Conservation (phyloP, 2,113 vertebrate species). For the Ciconia maguari region DNA sequence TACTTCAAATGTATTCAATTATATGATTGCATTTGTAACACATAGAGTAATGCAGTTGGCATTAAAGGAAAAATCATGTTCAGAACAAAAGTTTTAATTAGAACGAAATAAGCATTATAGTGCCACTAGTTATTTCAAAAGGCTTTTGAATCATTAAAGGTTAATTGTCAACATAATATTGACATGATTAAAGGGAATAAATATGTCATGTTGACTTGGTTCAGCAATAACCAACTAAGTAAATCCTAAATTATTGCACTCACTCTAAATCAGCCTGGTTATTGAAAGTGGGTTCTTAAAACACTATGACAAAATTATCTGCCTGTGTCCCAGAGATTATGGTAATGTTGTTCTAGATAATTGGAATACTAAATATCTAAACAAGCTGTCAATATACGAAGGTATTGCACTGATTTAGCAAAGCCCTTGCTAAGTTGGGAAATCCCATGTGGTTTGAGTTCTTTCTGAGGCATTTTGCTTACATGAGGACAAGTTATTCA, state of each 20-base stretch:
- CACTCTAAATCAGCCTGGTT: background rate
- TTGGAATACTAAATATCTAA: background rate
- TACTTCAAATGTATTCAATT: background rate
- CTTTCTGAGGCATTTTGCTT: background rate
- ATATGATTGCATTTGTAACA: background rate
- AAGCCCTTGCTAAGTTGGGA: background rate
- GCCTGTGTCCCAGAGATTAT: background rate
- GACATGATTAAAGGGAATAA: background rate
- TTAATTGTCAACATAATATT: constrained; percentile 26
- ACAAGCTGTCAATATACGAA: background rate
- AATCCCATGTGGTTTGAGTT: background rate
- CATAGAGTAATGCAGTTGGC: background rate
- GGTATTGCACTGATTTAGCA: background rate
- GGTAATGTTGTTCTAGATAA: background rate
- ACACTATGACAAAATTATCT: background rate
- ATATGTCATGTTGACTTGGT: background rate
- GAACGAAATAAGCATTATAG: background rate
- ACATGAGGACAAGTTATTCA: background rate
- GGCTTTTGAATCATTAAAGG: constrained; percentile 21
- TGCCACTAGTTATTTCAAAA: background rate
- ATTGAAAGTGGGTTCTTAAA: background rate
- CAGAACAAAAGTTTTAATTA: constrained; percentile 41
- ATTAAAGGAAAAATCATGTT: constrained; percentile 9
- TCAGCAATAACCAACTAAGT: background rate
- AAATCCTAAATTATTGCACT: background rate